Percentiles rank a stretch among this genome's conserved stretches.
phyloP scores from a whole-genome alignment of 2,888 invertebrate genomes.

The Aleiodes leptofemur region DNA sequence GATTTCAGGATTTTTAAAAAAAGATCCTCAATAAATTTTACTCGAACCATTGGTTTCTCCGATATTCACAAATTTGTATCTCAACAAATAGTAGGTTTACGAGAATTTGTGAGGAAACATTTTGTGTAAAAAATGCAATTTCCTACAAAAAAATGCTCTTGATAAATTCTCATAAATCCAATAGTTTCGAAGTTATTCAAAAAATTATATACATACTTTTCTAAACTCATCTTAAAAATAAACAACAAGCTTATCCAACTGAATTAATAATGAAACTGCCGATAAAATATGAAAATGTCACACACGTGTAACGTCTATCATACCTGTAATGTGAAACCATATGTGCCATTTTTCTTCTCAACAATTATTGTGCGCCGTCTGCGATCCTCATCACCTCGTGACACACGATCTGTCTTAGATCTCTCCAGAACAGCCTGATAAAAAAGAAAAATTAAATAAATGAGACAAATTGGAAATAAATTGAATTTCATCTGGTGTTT shows the following conservation, averaged over 20 bases:
- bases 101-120: too few relatives aligned
- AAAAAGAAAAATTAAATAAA: constrained; percentile 21
- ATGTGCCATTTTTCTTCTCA: constrained; percentile 92
- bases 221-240: too few relatives aligned
- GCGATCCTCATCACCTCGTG: constrained; percentile 90
- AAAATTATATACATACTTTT: too few relatives aligned
- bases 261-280: background rate
- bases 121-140: background rate
- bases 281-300: constrained; percentile 16
- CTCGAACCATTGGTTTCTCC: too few relatives aligned
- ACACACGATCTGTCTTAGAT: constrained; percentile 84
- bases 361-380: constrained; percentile 93
- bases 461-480: background rate
- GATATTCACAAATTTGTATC: too few relatives aligned
- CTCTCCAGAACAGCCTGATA: constrained; percentile 81
- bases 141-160: too few relatives aligned
- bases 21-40: too few relatives aligned
- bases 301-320: constrained; percentile 38
- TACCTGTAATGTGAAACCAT: constrained; percentile 94
- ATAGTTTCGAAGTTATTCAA: too few relatives aligned
- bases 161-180: too few relatives aligned
- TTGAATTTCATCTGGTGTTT: background rate
- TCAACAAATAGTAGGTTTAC: too few relatives aligned
- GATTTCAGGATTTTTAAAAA: too few relatives aligned
- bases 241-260: background rate